Conservation (phyloP, 1,140 invertebrate species). For the Plectrocnemia conspersa region DNA sequence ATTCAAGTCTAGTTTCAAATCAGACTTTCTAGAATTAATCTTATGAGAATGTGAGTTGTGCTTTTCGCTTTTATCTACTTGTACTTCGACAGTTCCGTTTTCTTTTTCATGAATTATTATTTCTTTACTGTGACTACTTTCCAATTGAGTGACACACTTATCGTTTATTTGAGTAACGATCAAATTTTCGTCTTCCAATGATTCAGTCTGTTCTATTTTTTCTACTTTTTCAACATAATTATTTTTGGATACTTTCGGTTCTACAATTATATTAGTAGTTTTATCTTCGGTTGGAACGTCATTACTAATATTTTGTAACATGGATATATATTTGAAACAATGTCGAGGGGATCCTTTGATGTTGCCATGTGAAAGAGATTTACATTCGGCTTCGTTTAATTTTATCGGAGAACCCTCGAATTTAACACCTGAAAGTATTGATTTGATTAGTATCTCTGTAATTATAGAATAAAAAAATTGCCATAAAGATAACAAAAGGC, state of each 20-base stretch:
- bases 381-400: slow-evolving; percentile 25
- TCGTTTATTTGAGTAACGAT: background rate
- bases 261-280: background rate
- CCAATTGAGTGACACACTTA: background rate
- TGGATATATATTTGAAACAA: slow-evolving; percentile 27
- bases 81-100: background rate
- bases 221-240: background rate
- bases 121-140: slow-evolving; percentile 14
- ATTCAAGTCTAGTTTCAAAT: slow-evolving; percentile 32
- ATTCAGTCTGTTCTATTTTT: background rate
- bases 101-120: background rate
- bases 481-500: too few species aligned
- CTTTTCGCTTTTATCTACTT: slow-evolving; percentile 9
- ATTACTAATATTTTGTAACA: slow-evolving; percentile 19
- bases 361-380: slow-evolving; percentile 21
- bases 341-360: slow-evolving; percentile 32
- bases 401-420: slow-evolving; percentile 28
- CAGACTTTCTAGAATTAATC: slow-evolving; percentile 26
- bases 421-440: slow-evolving; percentile 29
- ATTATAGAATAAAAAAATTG: too few species aligned
- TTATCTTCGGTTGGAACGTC: background rate
- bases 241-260: background rate
- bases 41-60: too few species aligned
- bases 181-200: slow-evolving; percentile 1
- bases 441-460: too few species aligned